A percentile compares a stretch with the other conserved stretches of the same genome.
Conservation (phyloP, 2,888 invertebrate species). For the Scaptomyza reducta region DNA sequence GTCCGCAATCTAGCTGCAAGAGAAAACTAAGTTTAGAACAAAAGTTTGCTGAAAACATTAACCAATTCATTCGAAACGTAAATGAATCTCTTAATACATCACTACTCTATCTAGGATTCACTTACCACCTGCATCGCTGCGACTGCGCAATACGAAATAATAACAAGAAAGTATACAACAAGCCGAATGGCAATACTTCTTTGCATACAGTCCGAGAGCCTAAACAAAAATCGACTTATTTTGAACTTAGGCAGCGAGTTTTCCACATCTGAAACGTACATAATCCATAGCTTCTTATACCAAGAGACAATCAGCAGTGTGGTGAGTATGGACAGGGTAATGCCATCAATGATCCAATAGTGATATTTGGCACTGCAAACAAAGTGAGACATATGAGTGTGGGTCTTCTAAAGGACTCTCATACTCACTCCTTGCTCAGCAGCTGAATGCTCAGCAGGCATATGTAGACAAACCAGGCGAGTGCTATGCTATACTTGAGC, state of each 20-base stretch:
- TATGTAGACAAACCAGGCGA: constrained; percentile 86
- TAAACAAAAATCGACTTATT: constrained; percentile 86
- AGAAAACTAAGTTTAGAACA: no score
- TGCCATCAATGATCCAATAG: constrained; percentile 85
- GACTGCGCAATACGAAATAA: constrained; percentile 86
- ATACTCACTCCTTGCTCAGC: constrained; percentile 84
- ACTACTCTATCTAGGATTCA: neutral
- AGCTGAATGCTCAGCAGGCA: constrained; percentile 87
- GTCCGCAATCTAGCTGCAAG: constrained; percentile 46
- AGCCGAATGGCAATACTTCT: constrained; percentile 87
- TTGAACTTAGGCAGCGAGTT: constrained; percentile 85
- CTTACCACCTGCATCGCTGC: constrained; percentile 70
- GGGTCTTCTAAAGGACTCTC: neutral
- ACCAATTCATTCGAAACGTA: no score
- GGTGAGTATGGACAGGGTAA: constrained; percentile 85
- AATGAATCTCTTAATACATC: no score
- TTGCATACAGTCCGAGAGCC: constrained; percentile 87
- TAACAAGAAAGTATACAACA: constrained; percentile 88
- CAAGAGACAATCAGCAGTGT: constrained; percentile 89
- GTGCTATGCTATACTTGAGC: constrained; percentile 91
- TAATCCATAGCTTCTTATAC: constrained; percentile 90
- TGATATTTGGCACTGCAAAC: constrained; percentile 46
- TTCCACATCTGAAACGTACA: constrained; percentile 75
- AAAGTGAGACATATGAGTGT: neutral
- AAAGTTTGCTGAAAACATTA: no score